A percentile compares a stretch with the other conserved stretches of the same genome.
Conservation (phyloP, 92 coral and sea anemone species). For the Zoanthus sansibaricus region DNA sequence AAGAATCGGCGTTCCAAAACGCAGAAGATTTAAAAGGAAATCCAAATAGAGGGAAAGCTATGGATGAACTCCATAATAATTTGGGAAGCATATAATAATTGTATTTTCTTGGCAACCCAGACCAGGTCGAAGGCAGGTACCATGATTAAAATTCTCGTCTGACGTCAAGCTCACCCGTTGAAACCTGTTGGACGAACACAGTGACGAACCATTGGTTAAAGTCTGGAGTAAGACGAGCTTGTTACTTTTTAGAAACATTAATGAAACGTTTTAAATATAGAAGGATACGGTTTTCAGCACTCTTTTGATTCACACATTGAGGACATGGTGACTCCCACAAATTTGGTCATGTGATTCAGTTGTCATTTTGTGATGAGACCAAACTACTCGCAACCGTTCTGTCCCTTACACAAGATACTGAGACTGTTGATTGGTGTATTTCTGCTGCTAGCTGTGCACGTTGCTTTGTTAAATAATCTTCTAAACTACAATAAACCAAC, state of each 20-base stretch:
- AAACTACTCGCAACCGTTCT: not conserved
- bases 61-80: too few species aligned
- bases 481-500: constrained; percentile 28
- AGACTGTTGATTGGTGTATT: not conserved
- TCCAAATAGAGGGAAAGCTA: too few species aligned
- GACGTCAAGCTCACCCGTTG: constrained; percentile 38
- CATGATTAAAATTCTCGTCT: not conserved
- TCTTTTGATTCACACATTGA: too few species aligned
- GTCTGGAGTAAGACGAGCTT: constrained; percentile 1
- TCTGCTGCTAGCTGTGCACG: constrained; percentile 17
- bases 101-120: too few species aligned
- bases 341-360: not conserved
- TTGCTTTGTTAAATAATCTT: constrained; percentile 31
- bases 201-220: not conserved
- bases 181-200: constrained; percentile 23
- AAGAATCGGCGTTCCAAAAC: too few species aligned
- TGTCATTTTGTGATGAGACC: constrained; percentile 15
- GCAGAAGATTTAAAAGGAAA: too few species aligned
- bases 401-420: not conserved
- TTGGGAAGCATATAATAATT: too few species aligned
- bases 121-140: not conserved
- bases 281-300: not conserved
- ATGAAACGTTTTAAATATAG: not conserved
- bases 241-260: not conserved
- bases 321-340: not conserved